These are phyloP conservation scores for Olivierus martensii DNA, from an alignment of 1,140 invertebrate genomes.

Conservation along the genomic window DNA sequence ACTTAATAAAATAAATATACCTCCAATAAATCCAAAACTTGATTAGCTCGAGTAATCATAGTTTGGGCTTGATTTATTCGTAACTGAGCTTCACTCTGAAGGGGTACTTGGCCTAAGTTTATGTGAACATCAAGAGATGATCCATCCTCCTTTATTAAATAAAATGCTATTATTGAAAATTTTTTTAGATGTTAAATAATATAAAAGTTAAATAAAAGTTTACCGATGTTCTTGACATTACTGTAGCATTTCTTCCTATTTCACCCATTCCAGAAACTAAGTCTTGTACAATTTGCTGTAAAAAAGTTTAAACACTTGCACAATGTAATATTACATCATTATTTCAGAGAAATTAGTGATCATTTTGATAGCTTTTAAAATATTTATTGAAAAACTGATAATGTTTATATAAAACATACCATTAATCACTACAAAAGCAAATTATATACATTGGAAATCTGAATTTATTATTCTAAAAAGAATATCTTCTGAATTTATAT, in stretches of 20 bases:
- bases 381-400: too few species aligned
- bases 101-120: conserved; percentile 26
- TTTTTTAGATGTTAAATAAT: not conserved
- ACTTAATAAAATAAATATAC: conserved; percentile 16
- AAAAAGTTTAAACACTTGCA: too few species aligned
- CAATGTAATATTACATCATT: too few species aligned
- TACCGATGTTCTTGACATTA: conserved; percentile 28
- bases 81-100: conserved; percentile 26
- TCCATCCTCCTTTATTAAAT: conserved; percentile 26
- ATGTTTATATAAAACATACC: too few species aligned
- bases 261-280: conserved; percentile 28
- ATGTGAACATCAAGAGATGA: conserved; percentile 34
- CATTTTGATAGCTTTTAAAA: too few species aligned
- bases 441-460: too few species aligned
- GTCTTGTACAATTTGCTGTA: conserved; percentile 30
- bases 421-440: too few species aligned
- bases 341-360: too few species aligned
- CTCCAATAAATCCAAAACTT: conserved; percentile 25
- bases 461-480: too few species aligned
- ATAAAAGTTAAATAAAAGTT: conserved; percentile 5
- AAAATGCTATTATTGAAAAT: not conserved
- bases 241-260: conserved; percentile 29
- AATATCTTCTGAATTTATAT: too few species aligned
- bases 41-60: conserved; percentile 27
- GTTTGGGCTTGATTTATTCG: conserved; percentile 25